Base-by-base conservation (phyloP, 2,888 invertebrate species). In the Philereme transversata region DNA sequence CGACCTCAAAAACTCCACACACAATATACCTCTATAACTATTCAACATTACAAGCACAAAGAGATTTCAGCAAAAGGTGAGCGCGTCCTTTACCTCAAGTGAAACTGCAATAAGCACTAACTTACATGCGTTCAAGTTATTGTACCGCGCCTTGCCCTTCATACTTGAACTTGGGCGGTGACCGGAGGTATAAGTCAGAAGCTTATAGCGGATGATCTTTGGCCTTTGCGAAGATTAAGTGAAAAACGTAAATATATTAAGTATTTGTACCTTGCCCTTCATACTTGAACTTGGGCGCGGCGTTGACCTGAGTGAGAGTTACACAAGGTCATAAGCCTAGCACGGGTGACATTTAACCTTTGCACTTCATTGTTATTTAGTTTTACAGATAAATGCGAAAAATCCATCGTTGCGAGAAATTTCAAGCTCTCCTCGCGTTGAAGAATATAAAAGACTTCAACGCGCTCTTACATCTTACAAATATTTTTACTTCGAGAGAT, bases 81-180 rank as follows among this genome's bases (percentile, higher is more conserved):
- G 60, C 43, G 69, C 65, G 67, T 77, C 80, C 76, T 81, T 78
- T 77, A 66, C 66, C 76, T 72, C 76, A 69, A 81, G 82, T 79
- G 81, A 81, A 82, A 22, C 22, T 22, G 7, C n/a, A 45, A 10
- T n/a, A 10, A 43, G 4, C 10, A 45, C 7, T 9, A 5, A 44
- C 43, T 43, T 45, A 22, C 4, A 22, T 7, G 10, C 35, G 0
- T 36, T 22, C 22, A 22, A 22, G 22, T 22, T 22, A 22, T 22
- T 22, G 22, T 22, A 22, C 53, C 59, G 60, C 66, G 70, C 75
- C 75, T 75, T 68, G 85, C 84, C 84, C 87, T 86, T 87, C 86
- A 82, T 82, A 77, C 87, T 84, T 87, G 86, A 87, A 87, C 87
- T 81, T 80, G 78, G 51, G 41, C 48, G 60, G 62, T 62, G 74